Evolutionary conservation across 1,140 invertebrate species (phyloP).

Genomic region (Drosophila seguyi): DNA sequence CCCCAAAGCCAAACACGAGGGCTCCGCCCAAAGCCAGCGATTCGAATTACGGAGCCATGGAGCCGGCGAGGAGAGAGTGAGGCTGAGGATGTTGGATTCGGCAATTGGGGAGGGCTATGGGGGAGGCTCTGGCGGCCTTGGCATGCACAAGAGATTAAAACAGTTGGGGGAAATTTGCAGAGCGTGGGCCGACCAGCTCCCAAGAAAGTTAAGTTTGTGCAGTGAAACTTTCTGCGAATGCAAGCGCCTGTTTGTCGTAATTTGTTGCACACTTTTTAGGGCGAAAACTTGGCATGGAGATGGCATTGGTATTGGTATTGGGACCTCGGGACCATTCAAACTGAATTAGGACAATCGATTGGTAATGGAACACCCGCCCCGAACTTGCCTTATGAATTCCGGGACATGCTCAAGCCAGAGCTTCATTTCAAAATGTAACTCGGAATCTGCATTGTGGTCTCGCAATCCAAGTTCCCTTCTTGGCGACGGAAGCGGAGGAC

Average conservation of each 20-base stretch:
- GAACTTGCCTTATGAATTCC: slow-evolving; percentile 5
- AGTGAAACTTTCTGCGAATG: slow-evolving; percentile 54
- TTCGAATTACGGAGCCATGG: slow-evolving; percentile 35
- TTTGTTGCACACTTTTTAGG: slow-evolving; percentile 46
- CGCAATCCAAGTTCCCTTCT: slow-evolving; percentile 5
- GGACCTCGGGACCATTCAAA: background rate
- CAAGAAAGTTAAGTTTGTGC: slow-evolving; percentile 57
- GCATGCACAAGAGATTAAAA: slow-evolving; percentile 65
- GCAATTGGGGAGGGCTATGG: background rate
- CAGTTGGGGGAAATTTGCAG: slow-evolving; percentile 35
- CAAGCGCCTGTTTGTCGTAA: slow-evolving; percentile 46
- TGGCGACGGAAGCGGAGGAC: background rate
- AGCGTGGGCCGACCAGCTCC: slow-evolving; percentile 22
- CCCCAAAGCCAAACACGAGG: slow-evolving; percentile 38
- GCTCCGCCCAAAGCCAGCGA: slow-evolving; percentile 32
- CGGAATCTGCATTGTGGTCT: slow-evolving; percentile 51
- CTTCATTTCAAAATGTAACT: slow-evolving; percentile 43
- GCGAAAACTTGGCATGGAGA: slow-evolving; percentile 3
- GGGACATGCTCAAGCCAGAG: slow-evolving; percentile 19
- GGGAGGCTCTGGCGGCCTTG: slow-evolving; percentile 19
- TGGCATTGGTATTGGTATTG: background rate
- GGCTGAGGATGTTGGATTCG: slow-evolving; percentile 1
- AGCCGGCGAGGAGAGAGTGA: background rate
- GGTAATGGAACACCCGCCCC: slow-evolving; percentile 26
- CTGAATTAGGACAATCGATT: slow-evolving; percentile 39